A percentile compares a stretch with the other conserved stretches of the same genome.
Conservation (phyloP, 1,140 invertebrate species). For the Drosophila sp. region DNA sequence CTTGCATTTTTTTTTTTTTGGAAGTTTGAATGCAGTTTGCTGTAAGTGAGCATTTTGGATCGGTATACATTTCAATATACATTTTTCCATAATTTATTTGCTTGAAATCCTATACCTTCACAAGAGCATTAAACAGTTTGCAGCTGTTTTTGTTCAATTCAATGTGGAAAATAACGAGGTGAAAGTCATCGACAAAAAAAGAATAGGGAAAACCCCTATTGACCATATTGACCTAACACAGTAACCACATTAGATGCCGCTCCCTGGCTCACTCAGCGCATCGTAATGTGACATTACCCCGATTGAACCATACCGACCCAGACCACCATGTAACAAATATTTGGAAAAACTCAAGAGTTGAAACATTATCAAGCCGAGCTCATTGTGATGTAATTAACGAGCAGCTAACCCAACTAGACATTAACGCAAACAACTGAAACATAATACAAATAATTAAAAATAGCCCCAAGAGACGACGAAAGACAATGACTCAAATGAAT, state of each 20-base stretch:
- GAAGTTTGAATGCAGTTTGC: too few species aligned
- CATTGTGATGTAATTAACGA: constrained; percentile 60
- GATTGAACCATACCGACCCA: constrained; percentile 18
- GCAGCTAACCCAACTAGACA: constrained; percentile 44
- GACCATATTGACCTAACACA: constrained; percentile 64
- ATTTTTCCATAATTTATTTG: neutral
- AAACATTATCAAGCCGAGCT: constrained; percentile 42
- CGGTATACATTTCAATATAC: neutral
- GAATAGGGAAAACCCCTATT: constrained; percentile 4
- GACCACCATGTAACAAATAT: constrained; percentile 79
- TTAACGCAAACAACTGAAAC: constrained; percentile 66
- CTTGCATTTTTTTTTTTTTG: too few species aligned
- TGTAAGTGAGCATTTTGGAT: too few species aligned
- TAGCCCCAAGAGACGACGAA: constrained; percentile 47
- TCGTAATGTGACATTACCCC: constrained; percentile 20
- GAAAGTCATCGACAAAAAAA: constrained; percentile 38
- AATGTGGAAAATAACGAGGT: constrained; percentile 10
- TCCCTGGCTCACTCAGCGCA: neutral
- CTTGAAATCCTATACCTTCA: neutral
- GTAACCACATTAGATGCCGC: constrained; percentile 59
- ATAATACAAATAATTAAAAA: constrained; percentile 82
- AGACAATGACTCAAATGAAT: constrained; percentile 34
- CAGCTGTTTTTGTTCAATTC: constrained; percentile 12
- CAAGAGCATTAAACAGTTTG: neutral
- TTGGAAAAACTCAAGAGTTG: constrained; percentile 46